phyloP scores from a whole-genome alignment of 2,797 vertebrate species.

The Catamblyrhynchus diadema region DNA sequence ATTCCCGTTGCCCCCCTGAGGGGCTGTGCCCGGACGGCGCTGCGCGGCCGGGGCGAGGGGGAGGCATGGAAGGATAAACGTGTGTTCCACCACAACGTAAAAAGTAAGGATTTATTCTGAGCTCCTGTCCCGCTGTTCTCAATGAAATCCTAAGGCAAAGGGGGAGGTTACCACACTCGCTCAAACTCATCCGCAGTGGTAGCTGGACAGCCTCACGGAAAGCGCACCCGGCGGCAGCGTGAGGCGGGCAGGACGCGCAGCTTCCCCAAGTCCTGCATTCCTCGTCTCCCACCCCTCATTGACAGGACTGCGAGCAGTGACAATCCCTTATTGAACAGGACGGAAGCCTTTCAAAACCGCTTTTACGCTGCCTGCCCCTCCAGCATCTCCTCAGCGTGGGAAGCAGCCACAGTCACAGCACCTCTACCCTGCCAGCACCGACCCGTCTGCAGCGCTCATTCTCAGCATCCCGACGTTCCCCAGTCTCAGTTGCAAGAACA shows the following conservation, averaged over 20 bases:
- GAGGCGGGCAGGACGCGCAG: fast-evolving
- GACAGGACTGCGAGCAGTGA: fast-evolving
- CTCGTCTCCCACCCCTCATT: no score
- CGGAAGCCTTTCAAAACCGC: background rate
- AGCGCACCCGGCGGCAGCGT: fast-evolving
- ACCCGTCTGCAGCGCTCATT: fast-evolving
- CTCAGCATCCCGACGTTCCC: fast-evolving
- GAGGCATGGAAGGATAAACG: fast-evolving
- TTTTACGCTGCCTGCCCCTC: background rate
- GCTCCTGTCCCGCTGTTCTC: background rate
- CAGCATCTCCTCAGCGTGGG: background rate
- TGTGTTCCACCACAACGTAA: fast-evolving
- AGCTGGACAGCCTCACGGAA: fast-evolving
- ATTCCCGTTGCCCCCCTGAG: fast-evolving
- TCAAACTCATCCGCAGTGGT: fast-evolving
- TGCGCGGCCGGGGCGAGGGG: fast-evolving
- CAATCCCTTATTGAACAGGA: fast-evolving
- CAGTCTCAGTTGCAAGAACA: background rate
- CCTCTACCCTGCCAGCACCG: no score
- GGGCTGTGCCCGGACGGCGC: fast-evolving
- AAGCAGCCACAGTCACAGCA: fast-evolving
- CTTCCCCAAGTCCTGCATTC: fast-evolving
- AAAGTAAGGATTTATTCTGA: background rate
- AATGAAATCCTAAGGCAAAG: background rate
- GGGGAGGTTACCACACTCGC: background rate